Evolutionary conservation across 2,888 invertebrate species (phyloP).

Genomic region (Sinhomidia bicolor): DNA sequence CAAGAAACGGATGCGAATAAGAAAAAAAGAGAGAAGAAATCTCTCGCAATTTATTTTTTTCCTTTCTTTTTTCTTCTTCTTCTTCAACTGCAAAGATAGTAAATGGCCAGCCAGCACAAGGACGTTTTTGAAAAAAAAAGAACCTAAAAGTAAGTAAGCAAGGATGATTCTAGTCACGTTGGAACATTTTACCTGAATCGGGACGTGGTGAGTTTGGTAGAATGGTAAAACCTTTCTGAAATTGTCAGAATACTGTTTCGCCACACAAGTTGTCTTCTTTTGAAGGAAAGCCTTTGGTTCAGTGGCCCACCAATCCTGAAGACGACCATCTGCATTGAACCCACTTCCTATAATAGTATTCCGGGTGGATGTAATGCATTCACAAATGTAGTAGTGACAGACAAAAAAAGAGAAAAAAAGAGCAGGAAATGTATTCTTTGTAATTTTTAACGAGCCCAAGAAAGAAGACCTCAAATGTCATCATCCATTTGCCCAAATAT

Average conservation of each 20-base stretch:
- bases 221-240: slow-evolving; percentile 83
- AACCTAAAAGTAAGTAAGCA: slow-evolving; percentile 2
- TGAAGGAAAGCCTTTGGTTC: slow-evolving; percentile 82
- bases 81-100: not conserved
- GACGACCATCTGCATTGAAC: slow-evolving; percentile 81
- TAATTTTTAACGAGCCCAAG: slow-evolving; percentile 41
- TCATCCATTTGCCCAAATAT: not conserved
- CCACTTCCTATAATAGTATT: slow-evolving; percentile 78
- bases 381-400: not conserved
- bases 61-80: not conserved
- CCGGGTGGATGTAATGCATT: not conserved
- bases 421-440: not conserved
- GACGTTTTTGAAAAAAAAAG: not conserved
- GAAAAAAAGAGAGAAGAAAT: slow-evolving; percentile 9
- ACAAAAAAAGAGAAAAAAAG: not conserved
- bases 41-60: slow-evolving; percentile 18
- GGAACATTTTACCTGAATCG: slow-evolving; percentile 82
- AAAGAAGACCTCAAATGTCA: slow-evolving; percentile 22
- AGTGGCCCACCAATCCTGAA: slow-evolving; percentile 82
- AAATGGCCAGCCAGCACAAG: not conserved
- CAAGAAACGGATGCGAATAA: not conserved
- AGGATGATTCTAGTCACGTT: slow-evolving; percentile 58
- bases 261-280: slow-evolving; percentile 83
- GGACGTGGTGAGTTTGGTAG: slow-evolving; percentile 82
- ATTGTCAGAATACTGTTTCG: slow-evolving; percentile 82